Evolutionary conservation across 2,888 invertebrate species (phyloP), one percentile per base, ranked within the genome.

Genomic region (Ametastegia equiseti): DNA sequence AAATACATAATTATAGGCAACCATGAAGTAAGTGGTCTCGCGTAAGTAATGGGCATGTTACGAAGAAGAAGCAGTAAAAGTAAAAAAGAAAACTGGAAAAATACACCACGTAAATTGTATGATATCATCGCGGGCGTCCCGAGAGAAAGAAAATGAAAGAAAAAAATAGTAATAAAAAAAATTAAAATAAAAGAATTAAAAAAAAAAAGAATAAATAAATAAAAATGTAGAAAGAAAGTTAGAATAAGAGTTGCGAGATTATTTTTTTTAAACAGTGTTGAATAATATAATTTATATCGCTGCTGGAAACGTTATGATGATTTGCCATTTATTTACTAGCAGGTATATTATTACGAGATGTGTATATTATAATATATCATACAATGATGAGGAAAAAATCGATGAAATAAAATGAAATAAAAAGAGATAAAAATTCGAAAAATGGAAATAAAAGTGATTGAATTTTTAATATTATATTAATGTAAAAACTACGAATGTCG

Each of bases 201-300:
- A 54, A 1, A 50, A 19, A 19, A 50, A 50, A 19, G 9, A 23
- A 54, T 9, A 54, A 1, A 23, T n/a, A 23, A 2, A 54, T 0
- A 23, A 11, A 9, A 1, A 54, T 6, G 19, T 2, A 54, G 54
- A 54, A 45, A 45, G 45, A 47, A 15, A 11, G 54, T 3, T 9
- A 9, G 9, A 54, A 19, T 7, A 54, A 23, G 19, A 19, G 54
- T 23, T 54, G 54, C 54, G 54, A 54, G 54, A 54, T 54, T 54
- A 54, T 54, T 54, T 54, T 54, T 54, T 54, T 23, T 23, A 54
- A 54, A 19, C 19, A 54, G 19, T 54, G 19, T 54, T 9, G 54
- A 54, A 54, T 54, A 23, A 54, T 54, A 54, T 54, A 54, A 54
- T 54, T 54, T 54, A 54, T 50, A 54, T 54, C 54, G 54, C 54